Conservation (phyloP, 2,888 invertebrate species). For the Xylocampa areola region DNA sequence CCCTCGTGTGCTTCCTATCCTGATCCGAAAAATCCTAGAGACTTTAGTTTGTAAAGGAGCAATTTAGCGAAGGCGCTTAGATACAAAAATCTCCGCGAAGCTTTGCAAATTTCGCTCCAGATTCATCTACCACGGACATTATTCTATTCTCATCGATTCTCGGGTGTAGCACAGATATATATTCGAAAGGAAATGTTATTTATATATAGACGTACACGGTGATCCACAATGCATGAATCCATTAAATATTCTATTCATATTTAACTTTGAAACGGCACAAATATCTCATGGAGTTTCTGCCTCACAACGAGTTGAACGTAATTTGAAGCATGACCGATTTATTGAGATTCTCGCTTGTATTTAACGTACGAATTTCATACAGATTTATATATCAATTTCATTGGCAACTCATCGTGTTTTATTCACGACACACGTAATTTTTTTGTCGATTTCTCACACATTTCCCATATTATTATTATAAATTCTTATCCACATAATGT, state of each 20-base stretch:
- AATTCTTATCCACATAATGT: conserved; percentile 70
- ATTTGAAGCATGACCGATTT: conserved; percentile 67
- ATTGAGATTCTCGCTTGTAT: conserved; percentile 68
- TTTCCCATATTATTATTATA: conserved; percentile 61
- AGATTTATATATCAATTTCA: conserved; percentile 61
- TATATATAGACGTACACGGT: conserved; percentile 52
- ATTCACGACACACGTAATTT: conserved; percentile 70
- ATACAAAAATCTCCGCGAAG: conserved; percentile 75
- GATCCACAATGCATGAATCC: conserved; percentile 66
- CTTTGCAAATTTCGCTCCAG: conserved; percentile 76
- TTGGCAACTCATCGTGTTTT: conserved; percentile 73
- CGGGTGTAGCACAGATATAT: conserved; percentile 40
- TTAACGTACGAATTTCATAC: conserved; percentile 63
- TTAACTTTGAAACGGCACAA: conserved; percentile 61
- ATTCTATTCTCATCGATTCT: conserved; percentile 47
- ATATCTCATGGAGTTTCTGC: conserved; percentile 57
- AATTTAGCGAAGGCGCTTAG: conserved; percentile 75
- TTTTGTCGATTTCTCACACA: conserved; percentile 63
- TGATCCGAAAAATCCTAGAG: conserved; percentile 71
- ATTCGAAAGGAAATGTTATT: conserved; percentile 41
- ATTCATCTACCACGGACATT: conserved; percentile 55
- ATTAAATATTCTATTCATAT: conserved; percentile 66
- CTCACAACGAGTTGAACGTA: conserved; percentile 54
- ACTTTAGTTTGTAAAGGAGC: conserved; percentile 74
- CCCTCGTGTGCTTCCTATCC: conserved; percentile 75